Percentiles rank a stretch among this genome's conserved stretches.
These are phyloP conservation scores for Cabera pusaria DNA, from an alignment of 2,888 invertebrate genomes.

Conservation along the genomic window DNA sequence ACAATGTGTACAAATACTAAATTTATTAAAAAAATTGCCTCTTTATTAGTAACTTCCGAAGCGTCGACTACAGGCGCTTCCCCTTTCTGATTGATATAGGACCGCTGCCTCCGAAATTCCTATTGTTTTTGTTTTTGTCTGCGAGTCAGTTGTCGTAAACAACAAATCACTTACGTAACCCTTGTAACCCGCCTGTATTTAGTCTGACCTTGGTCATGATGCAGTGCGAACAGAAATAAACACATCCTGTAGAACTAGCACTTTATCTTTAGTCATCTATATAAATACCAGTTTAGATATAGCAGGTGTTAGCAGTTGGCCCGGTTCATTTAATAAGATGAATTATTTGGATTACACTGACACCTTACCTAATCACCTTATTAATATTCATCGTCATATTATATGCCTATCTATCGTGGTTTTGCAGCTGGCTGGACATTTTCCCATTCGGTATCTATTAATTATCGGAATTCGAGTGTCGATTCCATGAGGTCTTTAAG, in stretches of 20 bases:
- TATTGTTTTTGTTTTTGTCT: slow-evolving; percentile 11
- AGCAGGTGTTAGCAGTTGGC: slow-evolving; percentile 11
- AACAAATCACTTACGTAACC: slow-evolving; percentile 17
- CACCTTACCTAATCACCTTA: no score
- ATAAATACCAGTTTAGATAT: slow-evolving; percentile 2
- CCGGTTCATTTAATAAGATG: slow-evolving; percentile 4
- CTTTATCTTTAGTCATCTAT: not conserved
- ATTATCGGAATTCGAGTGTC: no score
- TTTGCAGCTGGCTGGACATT: no score
- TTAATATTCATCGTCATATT: no score
- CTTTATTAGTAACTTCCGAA: slow-evolving; percentile 10
- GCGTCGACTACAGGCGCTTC: slow-evolving; percentile 13
- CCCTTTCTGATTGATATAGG: slow-evolving; percentile 7
- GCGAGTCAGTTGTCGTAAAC: slow-evolving; percentile 11
- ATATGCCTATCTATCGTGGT: no score
- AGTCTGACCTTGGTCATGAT: slow-evolving; percentile 42
- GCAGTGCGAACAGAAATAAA: slow-evolving; percentile 38
- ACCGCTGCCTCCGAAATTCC: not conserved
- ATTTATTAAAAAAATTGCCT: no score
- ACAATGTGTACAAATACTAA: no score
- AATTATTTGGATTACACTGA: no score
- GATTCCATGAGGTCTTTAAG: no score
- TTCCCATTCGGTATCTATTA: no score
- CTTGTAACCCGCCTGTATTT: slow-evolving; percentile 23
- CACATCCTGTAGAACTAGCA: slow-evolving; percentile 3